phyloP scores from a whole-genome alignment of 2,888 invertebrate genomes.

The Plagodis pulveraria region DNA sequence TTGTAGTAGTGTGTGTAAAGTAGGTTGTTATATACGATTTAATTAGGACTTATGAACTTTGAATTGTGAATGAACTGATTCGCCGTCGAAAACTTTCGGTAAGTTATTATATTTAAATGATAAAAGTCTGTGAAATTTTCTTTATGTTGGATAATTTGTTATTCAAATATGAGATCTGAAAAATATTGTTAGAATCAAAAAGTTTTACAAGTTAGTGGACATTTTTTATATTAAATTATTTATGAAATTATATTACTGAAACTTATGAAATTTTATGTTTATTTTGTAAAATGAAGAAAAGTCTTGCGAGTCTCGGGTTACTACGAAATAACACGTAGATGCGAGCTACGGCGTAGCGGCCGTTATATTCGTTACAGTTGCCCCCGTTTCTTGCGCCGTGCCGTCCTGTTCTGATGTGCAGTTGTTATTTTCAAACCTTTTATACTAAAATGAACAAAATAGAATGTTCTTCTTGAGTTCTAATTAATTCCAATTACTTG shows the following conservation, averaged over 20 bases:
- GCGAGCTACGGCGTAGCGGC: conserved; percentile 6
- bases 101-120: conserved; percentile 24
- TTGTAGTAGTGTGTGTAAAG: conserved; percentile 44
- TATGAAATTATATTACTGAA: not conserved
- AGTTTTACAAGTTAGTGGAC: conserved; percentile 3
- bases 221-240: not conserved
- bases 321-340: not conserved
- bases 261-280: not conserved
- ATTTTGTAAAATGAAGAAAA: too few relatives aligned
- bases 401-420: too few relatives aligned
- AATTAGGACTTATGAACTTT: conserved; percentile 22
- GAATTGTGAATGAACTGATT: conserved; percentile 17
- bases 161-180: conserved; percentile 17
- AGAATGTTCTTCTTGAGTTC: too few relatives aligned
- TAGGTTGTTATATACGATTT: conserved; percentile 45
- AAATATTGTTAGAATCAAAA: conserved; percentile 26
- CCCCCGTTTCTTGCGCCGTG: too few relatives aligned
- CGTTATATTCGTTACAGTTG: not conserved
- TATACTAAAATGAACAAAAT: too few relatives aligned
- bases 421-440: too few relatives aligned
- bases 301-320: not conserved
- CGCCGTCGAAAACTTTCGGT: conserved; percentile 22
- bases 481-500: too few relatives aligned
- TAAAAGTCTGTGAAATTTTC: not conserved
- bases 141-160: conserved; percentile 15